Evolutionary conservation across 2,113 vertebrate genomes (phyloP).

Genomic region (Pholis gunnellus): DNA sequence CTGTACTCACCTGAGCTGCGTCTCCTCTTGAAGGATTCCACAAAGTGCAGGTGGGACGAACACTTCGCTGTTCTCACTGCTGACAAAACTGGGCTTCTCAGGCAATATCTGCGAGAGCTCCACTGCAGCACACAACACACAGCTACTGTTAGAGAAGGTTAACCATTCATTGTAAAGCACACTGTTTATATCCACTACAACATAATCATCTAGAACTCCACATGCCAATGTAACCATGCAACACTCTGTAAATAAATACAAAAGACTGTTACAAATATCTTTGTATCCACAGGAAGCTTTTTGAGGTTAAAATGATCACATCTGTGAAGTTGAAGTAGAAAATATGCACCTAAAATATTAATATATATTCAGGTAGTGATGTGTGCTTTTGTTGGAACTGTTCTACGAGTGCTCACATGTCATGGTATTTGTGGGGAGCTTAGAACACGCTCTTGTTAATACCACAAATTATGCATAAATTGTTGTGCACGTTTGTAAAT

Average conservation of each 20-base stretch:
- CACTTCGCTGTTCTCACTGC: slow-evolving; percentile 85
- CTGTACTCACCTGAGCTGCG: slow-evolving; percentile 79
- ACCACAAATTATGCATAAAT: neutral
- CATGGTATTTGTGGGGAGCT: neutral
- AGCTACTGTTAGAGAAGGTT: neutral
- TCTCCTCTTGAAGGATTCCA: slow-evolving; percentile 75
- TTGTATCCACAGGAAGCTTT: neutral
- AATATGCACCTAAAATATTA: neutral
- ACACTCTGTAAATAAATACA: neutral
- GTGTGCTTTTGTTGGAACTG: neutral
- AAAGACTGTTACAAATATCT: neutral
- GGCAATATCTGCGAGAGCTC: slow-evolving; percentile 82
- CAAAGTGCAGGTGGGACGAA: slow-evolving; percentile 83
- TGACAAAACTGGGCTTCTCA: slow-evolving; percentile 84
- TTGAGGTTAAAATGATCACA: neutral
- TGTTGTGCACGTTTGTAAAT: neutral
- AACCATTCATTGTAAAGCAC: neutral
- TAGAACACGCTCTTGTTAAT: neutral
- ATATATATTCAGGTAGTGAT: neutral
- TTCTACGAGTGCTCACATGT: neutral
- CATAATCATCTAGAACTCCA: neutral
- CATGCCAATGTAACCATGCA: neutral
- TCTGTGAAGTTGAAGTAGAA: neutral
- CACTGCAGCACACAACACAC: slow-evolving; percentile 80
- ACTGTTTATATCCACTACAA: neutral